Percentiles rank a stretch among this genome's conserved stretches.
phyloP scores from a whole-genome alignment of 2,797 vertebrate genomes.

The Propithecus deckenii region DNA sequence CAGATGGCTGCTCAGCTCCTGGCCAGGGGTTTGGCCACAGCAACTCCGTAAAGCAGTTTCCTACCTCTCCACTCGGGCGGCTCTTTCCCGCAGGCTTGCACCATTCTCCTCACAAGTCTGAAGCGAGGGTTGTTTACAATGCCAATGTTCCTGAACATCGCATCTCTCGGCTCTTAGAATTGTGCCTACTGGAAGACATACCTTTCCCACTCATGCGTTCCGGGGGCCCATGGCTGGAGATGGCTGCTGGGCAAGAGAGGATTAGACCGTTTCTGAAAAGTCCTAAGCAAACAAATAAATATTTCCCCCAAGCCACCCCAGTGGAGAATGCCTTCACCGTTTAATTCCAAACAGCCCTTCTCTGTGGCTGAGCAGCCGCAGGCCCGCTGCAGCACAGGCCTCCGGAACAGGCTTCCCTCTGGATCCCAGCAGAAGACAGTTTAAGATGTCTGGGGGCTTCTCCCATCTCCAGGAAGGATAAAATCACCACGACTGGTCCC shows the following conservation, averaged over 20 bases:
- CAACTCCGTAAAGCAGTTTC: rapidly evolving
- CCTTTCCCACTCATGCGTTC: neutral
- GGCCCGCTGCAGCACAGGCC: neutral
- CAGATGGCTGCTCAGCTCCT: rapidly evolving
- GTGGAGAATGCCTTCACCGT: neutral
- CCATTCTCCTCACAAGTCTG: neutral
- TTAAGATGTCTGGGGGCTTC: neutral
- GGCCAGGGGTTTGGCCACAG: neutral
- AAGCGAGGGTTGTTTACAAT: rapidly evolving
- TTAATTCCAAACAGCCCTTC: conserved; percentile 41
- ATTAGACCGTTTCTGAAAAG: neutral
- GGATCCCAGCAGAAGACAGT: neutral
- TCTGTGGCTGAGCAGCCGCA: neutral
- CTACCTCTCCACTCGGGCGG: rapidly evolving
- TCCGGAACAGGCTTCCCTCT: neutral
- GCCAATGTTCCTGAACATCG: too few relatives aligned
- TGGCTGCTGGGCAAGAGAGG: neutral
- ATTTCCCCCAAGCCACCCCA: neutral
- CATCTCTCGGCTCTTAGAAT: neutral
- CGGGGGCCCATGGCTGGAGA: rapidly evolving
- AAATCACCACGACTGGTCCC: neutral
- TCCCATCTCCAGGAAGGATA: neutral
- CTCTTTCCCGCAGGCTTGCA: neutral
- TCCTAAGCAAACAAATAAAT: conserved; percentile 32
- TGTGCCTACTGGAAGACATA: neutral